A percentile compares a stretch with the other conserved stretches of the same genome.
These are phyloP conservation scores for Aphaenogaster rudis DNA, from an alignment of 1,140 invertebrate genomes.

Conservation along the genomic window DNA sequence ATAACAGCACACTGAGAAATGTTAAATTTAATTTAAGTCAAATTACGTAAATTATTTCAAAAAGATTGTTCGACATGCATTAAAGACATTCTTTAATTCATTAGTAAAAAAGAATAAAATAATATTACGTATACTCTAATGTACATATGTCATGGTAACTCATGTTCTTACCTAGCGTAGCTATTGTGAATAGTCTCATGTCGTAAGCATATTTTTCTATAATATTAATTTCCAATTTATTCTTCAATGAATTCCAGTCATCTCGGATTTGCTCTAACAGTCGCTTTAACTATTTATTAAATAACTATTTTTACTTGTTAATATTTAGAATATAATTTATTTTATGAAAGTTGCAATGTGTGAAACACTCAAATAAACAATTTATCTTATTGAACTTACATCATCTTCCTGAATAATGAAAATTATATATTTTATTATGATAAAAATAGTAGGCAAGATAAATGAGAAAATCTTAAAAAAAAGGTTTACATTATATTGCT, in stretches of 20 bases:
- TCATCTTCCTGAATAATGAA: neutral
- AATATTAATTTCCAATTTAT: conserved; percentile 18
- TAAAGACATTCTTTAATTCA: neutral
- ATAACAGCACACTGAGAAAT: neutral
- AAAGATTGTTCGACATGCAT: neutral
- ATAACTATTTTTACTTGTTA: neutral
- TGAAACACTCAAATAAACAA: neutral
- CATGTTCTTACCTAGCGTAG: neutral
- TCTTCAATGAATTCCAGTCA: conserved; percentile 27
- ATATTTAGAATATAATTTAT: conserved; percentile 4
- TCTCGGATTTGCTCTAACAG: neutral
- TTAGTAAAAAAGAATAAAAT: too few species aligned
- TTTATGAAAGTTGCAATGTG: neutral
- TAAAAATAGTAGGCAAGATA: neutral
- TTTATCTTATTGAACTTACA: neutral
- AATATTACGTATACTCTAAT: neutral
- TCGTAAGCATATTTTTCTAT: neutral
- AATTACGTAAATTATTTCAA: neutral
- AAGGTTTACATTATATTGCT: neutral
- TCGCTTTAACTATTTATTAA: neutral
- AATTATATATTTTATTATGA: neutral
- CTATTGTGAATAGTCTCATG: neutral
- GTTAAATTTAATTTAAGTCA: conserved; percentile 1
- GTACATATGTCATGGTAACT: neutral
- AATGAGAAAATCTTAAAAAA: neutral